These are phyloP conservation scores for Echeneis naucrates DNA, from an alignment of 2,797 vertebrate genomes.

Conservation along the genomic window DNA sequence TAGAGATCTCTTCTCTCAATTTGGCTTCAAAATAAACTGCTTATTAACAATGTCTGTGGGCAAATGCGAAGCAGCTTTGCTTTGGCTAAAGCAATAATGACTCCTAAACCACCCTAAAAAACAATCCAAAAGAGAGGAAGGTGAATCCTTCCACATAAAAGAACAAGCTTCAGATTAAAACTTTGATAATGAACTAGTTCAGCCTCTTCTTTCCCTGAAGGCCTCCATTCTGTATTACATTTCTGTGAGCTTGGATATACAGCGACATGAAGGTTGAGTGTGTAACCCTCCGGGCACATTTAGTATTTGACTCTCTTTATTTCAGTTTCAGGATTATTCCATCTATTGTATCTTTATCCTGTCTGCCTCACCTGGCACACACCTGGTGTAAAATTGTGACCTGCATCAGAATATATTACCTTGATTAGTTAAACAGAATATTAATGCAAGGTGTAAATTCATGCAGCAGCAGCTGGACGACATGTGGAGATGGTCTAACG, in stretches of 20 bases:
- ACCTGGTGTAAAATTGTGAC: neutral
- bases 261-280: conserved; percentile 11
- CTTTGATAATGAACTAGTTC: conserved; percentile 36
- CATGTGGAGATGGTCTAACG: conserved; percentile 23
- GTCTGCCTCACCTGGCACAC: conserved; percentile 20
- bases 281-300: neutral
- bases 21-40: conserved; percentile 77
- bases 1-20: conserved; percentile 71
- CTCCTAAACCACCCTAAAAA: conserved; percentile 58
- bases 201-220: conserved; percentile 17
- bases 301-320: conserved; percentile 7
- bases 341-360: conserved; percentile 1
- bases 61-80: conserved; percentile 62
- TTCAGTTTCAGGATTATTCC: conserved; percentile 1
- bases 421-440: conserved; percentile 25
- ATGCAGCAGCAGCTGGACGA: conserved; percentile 24
- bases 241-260: conserved; percentile 23
- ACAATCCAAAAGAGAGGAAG: conserved; percentile 41
- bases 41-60: conserved; percentile 72
- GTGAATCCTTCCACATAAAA: conserved; percentile 47
- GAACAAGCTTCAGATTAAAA: conserved; percentile 50
- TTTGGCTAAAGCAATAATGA: conserved; percentile 61
- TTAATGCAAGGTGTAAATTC: conserved; percentile 15
- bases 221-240: conserved; percentile 14
- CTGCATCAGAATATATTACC: neutral